Evolutionary conservation across 1,140 invertebrate genomes (phyloP).

Genomic region (Drosophila carrolli): DNA sequence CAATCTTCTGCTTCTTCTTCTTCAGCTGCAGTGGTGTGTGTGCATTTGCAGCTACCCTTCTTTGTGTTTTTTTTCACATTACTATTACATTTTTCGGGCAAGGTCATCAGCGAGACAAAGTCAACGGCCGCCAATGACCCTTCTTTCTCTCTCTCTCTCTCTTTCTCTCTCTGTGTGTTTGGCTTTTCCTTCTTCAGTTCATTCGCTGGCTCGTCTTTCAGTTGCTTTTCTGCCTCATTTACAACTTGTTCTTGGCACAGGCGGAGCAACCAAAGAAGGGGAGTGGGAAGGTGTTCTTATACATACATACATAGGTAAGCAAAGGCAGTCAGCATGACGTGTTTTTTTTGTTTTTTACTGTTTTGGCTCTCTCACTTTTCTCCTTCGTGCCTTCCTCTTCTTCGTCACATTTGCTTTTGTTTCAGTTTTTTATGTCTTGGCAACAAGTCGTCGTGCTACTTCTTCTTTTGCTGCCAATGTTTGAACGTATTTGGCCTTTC

Average conservation of each 20-base stretch:
- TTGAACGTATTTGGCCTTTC: conserved; percentile 79
- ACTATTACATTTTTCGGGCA: conserved; percentile 83
- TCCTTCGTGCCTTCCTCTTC: conserved; percentile 64
- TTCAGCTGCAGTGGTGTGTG: conserved; percentile 5
- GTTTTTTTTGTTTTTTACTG: conserved; percentile 63
- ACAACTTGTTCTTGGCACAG: conserved; percentile 80
- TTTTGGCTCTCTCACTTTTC: conserved; percentile 48
- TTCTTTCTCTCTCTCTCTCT: conserved; percentile 44
- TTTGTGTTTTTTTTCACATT: conserved; percentile 37
- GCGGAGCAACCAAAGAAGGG: conserved; percentile 9
- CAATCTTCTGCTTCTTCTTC: conserved; percentile 1
- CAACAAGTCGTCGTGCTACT: conserved; percentile 66
- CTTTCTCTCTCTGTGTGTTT: conserved; percentile 7
- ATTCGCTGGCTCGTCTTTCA: conserved; percentile 37
- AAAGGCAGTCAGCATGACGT: conserved; percentile 73
- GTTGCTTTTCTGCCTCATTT: conserved; percentile 62
- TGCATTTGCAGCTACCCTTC: conserved; percentile 53
- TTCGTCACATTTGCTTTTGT: conserved; percentile 61
- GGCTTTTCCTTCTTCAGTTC: background rate
- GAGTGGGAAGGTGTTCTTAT: background rate
- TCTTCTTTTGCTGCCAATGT: conserved; percentile 37
- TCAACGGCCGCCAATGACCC: conserved; percentile 84
- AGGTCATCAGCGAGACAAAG: conserved; percentile 84
- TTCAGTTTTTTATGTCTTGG: conserved; percentile 69
- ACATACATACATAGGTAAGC: conserved; percentile 6